Base-by-base conservation (phyloP, 2,888 invertebrate species). In the Archips crataeganus region DNA sequence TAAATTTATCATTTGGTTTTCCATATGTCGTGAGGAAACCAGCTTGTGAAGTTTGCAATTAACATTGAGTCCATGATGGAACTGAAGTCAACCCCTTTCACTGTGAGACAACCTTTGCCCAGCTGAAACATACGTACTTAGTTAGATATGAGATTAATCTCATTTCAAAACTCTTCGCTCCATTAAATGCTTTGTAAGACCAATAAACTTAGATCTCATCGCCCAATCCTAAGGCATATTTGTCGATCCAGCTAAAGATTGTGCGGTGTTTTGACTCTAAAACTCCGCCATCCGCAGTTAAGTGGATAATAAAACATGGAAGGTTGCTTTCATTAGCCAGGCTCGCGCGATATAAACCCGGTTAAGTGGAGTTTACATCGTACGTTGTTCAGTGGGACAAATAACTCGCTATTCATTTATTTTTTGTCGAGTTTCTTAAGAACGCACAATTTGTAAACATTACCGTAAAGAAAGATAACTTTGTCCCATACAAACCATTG, bases 281-380 rank as follows among this genome's bases (percentile, higher is more conserved):
- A 82, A 79, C 77, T 79, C 79, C 79, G 80, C 78, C 83, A 85
- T 83, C 81, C 79, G 81, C 82, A 83, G 84, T 88, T 86, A 86
- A 90, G 87, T 86, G 86, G 83, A 84, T 89, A 87, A 89, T 93
- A 90, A 93, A 93, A 90, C 88, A 88, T 85, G 87, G 89, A 85
- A 88, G 88, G 89, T 85, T 86, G 86, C 87, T 90, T 90, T 92
- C 88, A 92, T 93, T 92, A 91, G 87, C 85, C 81, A 77, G 80
- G 82, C 64, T 81, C 83, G 81, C 78, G 78, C 79, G 76, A 83
- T 85, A 88, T 91, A 91, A 90, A 85, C 85, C 85, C 84, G 87
- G 87, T 88, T 86, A 86, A 84, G 84, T 73, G 64, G 71, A 70
- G 65, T 68, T 64, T 65, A 71, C 69, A 72, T 67, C 57, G n/a